Evolutionary conservation across 1,140 invertebrate species (phyloP), one percentile per base, ranked within the genome.

Genomic region (Heliothis virescens): DNA sequence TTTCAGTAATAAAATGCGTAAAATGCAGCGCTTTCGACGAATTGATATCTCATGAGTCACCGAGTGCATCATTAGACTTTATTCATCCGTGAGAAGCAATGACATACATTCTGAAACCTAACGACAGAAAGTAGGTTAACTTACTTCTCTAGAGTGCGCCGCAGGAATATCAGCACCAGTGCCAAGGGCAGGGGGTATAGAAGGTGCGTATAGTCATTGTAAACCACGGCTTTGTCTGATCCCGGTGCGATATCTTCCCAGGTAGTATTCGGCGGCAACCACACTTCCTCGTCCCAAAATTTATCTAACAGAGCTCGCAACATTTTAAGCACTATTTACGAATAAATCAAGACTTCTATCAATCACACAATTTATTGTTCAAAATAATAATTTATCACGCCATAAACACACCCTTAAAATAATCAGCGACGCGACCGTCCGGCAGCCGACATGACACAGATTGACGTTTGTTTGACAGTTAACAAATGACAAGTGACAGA

Each of bases 211-310:
- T 97, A 96, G 91, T 98, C 96, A 57, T 98, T 96, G 95, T 98
- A 98, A 77, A 96, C 95, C 80, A 98, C 96, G 84, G 96, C 96
- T 81, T 97, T 96, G 83, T 96, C 97, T 60, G 97, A 96, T 81
- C 96, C 98, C 26, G 98, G 97, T 85, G 96, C 95, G 60, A 98
- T 96, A 89, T 98, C 97, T n/a, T 96, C 95, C 98, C 98, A 99
- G 86, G 97, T 98, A 79, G 97, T 97, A 92, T 98, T 98, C 80
- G 98, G 98, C 79, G 98, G 98, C 87, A 98, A 95, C 98, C 98
- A 99, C 87, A 99, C 94, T 87, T 96, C 93, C 86, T 97, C 96
- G 87, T 96, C 96, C 98, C 98, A 98, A 95, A 99, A 98, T 83
- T 95, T 95, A 88, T 96, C 94, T 74, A 95, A 90, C 57, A 96